A percentile compares a stretch with the other conserved stretches of the same genome.
Conservation (phyloP, 2,888 invertebrate genomes). For the Amiota minor region DNA sequence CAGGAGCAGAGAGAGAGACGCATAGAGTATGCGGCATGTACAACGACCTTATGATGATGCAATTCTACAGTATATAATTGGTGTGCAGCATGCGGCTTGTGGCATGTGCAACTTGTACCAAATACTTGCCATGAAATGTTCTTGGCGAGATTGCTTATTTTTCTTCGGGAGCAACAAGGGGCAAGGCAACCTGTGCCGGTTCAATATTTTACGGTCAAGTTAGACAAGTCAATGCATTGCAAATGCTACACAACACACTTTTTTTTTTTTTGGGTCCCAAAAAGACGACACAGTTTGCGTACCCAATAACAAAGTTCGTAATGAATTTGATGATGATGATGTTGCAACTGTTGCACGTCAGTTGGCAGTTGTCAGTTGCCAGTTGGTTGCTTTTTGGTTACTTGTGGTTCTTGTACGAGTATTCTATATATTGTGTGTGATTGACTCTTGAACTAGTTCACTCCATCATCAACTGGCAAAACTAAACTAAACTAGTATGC, state of each 20-base stretch:
- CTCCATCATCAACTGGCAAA: conserved; percentile 6
- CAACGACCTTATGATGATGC: conserved; percentile 25
- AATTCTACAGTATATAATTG: conserved; percentile 2
- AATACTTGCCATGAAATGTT: too few species aligned
- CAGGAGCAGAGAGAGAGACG: too few species aligned
- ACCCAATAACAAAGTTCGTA: not conserved
- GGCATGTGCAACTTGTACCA: not conserved
- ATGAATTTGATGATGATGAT: not conserved
- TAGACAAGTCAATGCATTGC: conserved; percentile 3
- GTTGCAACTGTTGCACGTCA: not conserved
- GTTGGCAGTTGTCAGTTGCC: not conserved
- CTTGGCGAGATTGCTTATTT: conserved; percentile 9
- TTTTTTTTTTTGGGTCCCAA: not conserved
- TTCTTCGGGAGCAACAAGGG: not conserved
- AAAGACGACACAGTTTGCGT: not conserved
- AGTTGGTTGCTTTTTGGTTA: conserved; percentile 4
- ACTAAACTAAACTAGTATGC: not conserved
- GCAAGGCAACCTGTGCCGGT: not conserved
- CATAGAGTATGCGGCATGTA: conserved; percentile 1
- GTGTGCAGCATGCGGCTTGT: not conserved
- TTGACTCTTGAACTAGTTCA: conserved; percentile 28
- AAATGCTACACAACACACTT: not conserved
- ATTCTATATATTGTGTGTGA: not conserved
- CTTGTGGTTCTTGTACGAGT: too few species aligned
- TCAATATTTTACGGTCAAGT: conserved; percentile 27